phyloP scores from a whole-genome alignment of 2,888 invertebrate species.

The Diabrotica balteata region DNA sequence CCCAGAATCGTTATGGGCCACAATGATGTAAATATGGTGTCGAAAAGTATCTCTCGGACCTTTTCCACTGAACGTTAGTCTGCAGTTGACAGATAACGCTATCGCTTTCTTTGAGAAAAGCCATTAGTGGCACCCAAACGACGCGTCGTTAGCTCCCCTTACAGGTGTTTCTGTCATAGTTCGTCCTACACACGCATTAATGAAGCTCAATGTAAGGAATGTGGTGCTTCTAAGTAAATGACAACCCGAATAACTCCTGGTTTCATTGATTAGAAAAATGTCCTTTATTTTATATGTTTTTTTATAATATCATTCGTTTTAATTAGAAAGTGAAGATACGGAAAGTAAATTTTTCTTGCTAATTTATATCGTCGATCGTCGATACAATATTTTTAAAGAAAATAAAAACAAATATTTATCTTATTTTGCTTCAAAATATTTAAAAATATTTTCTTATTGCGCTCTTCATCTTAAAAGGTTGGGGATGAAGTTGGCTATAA shows the following conservation, averaged over 20 bases:
- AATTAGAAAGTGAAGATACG: too few species aligned
- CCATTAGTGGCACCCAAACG: conserved; percentile 56
- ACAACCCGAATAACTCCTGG: conserved; percentile 8
- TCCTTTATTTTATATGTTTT: too few species aligned
- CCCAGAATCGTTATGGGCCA: background rate
- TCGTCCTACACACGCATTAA: conserved; percentile 45
- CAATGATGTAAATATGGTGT: conserved; percentile 42
- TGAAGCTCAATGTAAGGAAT: conserved; percentile 40
- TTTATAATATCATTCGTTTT: too few species aligned
- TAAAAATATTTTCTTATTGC: too few species aligned
- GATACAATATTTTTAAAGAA: too few species aligned
- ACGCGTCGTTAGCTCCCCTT: conserved; percentile 53
- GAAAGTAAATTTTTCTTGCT: too few species aligned
- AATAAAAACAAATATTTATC: too few species aligned
- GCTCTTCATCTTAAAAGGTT: too few species aligned
- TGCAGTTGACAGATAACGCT: conserved; percentile 59
- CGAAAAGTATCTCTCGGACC: conserved; percentile 44
- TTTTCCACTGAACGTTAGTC: conserved; percentile 47
- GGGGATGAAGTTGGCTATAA: too few species aligned
- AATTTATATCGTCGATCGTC: too few species aligned
- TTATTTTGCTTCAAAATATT: too few species aligned
- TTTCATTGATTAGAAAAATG: too few species aligned
- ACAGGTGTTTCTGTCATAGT: conserved; percentile 57
- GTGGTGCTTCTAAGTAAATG: background rate
- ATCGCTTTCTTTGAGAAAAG: conserved; percentile 53